Base-by-base conservation (phyloP, 2,797 vertebrate species). In the Eutrigla gurnardus region DNA sequence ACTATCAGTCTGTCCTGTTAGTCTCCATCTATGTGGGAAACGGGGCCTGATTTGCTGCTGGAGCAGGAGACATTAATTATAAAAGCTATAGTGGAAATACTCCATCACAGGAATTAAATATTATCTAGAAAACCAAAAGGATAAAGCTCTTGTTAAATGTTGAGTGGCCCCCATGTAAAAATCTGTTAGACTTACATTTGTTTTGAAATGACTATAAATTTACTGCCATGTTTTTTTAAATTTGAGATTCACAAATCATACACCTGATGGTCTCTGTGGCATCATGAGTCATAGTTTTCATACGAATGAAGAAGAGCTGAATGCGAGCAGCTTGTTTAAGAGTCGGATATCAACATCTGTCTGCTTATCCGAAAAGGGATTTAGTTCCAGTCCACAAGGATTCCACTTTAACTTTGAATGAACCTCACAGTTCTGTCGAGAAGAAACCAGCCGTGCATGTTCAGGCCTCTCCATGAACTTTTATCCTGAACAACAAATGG, bases 31-130 rank as follows among this genome's bases (percentile, higher is more conserved):
- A 36, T 65, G 74, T 81, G 64, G 71, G 69, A 86, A 89, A 87
- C 78, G 45, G 74, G 46, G 76, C 47, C 86, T 89, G 87, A 91
- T 85, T 25, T 90, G 82, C 89, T 87, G 78, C 88, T 88, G 74
- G 39, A 33, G 67, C 65, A 75, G 71, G 65, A 57, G 65, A 73
- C 71, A 62, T 75, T 50, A 68, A 84, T 82, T 59, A 68, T 84
- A 83, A 91, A 84, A 87, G 76, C 60, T 17, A 63, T 7, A 36
- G 59, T 61, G 60, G 65, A 85, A 73, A 80, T 46, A 69, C 75
- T 82, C 57, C 70, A 68, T 82, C 75, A 58, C 7, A 43, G 59
- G 53, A 77, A 42, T 0, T 0, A 79, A 61, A 49, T 42, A 42
- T 82, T 81, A 83, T 71, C 47, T 60, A 65, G 50, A 62, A 81